Evolutionary conservation across 2,113 vertebrate species (phyloP).

Genomic region (Cheirogaleus medius): DNA sequence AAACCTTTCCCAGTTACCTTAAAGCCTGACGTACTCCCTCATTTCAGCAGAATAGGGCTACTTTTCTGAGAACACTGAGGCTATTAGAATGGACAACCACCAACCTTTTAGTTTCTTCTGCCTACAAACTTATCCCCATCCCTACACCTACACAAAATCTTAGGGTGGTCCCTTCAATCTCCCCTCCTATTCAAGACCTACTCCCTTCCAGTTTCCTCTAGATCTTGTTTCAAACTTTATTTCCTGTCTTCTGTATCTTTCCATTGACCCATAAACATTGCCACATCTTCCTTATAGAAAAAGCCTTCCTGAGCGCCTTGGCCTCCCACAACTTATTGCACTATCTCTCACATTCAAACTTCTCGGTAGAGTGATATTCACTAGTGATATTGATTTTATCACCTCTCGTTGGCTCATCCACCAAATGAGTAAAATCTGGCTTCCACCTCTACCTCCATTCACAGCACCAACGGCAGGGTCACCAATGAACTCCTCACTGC

Average conservation of each 20-base stretch:
- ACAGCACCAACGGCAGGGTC: not conserved
- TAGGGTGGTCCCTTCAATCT: not conserved
- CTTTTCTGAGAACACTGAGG: not conserved
- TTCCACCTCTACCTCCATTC: not conserved
- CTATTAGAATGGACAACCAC: not conserved
- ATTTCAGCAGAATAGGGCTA: slow-evolving; percentile 3
- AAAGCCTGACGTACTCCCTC: not conserved
- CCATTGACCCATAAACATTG: not conserved
- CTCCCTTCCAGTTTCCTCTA: not conserved
- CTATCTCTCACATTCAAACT: not conserved
- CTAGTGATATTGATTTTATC: slow-evolving; percentile 5
- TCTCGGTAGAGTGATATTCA: not conserved
- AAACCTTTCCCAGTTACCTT: not conserved
- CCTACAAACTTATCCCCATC: not conserved
- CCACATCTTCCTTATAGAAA: not conserved
- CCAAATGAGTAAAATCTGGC: not conserved
- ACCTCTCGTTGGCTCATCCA: not conserved
- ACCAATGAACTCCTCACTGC: not conserved
- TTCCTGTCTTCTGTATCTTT: not conserved
- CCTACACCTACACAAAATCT: not conserved
- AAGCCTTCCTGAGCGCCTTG: not conserved
- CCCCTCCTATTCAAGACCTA: not conserved
- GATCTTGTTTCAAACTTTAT: not conserved
- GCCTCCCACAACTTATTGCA: not conserved
- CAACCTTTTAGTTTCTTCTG: not conserved